These are phyloP conservation scores for Ascidia mentula DNA, from an alignment of 23 tunicate species.

Conservation along the genomic window DNA sequence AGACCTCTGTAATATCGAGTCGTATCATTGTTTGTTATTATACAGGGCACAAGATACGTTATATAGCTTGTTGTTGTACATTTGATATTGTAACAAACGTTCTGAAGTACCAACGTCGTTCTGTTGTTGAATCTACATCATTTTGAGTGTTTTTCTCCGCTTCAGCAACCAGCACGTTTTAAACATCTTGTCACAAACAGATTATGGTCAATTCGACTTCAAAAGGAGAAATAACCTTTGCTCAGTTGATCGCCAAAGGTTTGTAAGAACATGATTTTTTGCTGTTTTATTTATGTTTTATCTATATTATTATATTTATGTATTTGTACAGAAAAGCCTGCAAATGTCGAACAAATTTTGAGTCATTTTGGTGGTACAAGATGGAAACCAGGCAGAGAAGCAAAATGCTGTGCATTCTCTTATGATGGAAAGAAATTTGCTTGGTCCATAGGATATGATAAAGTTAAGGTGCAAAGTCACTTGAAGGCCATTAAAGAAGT, in stretches of 20 bases:
- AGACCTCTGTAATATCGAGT: no score
- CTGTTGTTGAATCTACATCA: no score
- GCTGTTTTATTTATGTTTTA: background rate
- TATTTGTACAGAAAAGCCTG: background rate
- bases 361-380: slow-evolving; percentile 2
- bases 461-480: slow-evolving; percentile 9
- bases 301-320: background rate
- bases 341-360: background rate
- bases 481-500: background rate
- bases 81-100: no score
- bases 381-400: slow-evolving; percentile 73
- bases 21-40: no score
- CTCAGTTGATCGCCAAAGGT: background rate
- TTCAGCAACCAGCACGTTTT: no score
- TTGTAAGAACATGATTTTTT: background rate
- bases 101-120: no score
- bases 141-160: no score
- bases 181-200: background rate
- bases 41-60: no score
- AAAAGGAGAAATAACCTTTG: background rate
- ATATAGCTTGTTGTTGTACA: no score
- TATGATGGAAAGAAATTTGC: slow-evolving; percentile 52
- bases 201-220: background rate
- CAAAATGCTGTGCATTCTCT: slow-evolving; percentile 79
- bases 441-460: slow-evolving; percentile 62